These are phyloP conservation scores for Caenorhabditis sinica DNA, from an alignment of 2,888 invertebrate genomes.

Conservation along the genomic window DNA sequence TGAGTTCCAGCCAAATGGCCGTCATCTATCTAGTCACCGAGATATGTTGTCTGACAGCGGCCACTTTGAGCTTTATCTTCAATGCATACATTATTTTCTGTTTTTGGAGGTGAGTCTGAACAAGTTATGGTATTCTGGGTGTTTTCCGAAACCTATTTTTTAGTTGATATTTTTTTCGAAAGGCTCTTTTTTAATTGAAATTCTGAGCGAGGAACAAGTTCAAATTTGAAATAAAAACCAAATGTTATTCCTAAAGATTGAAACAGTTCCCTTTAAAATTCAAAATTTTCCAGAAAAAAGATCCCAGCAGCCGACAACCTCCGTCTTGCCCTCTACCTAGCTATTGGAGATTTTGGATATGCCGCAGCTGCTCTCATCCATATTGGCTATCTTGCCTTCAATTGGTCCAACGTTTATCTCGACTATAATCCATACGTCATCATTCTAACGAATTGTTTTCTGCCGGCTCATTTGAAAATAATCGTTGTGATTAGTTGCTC, in stretches of 20 bases:
- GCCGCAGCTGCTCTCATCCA: constrained; percentile 47
- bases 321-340: constrained; percentile 57
- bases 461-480: constrained; percentile 58
- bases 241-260: too few relatives aligned
- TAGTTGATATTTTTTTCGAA: too few relatives aligned
- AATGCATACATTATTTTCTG: constrained; percentile 51
- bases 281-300: constrained; percentile 56
- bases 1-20: constrained; percentile 54
- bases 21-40: constrained; percentile 59
- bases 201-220: too few relatives aligned
- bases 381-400: constrained; percentile 51
- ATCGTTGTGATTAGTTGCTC: constrained; percentile 55
- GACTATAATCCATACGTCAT: constrained; percentile 60
- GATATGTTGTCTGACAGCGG: constrained; percentile 37
- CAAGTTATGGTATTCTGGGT: too few relatives aligned
- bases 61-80: constrained; percentile 43
- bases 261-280: background rate
- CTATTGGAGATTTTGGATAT: constrained; percentile 58
- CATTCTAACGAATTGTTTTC: constrained; percentile 57
- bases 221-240: too few relatives aligned
- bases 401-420: constrained; percentile 54
- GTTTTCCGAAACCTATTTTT: too few relatives aligned
- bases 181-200: too few relatives aligned
- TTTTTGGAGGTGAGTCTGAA: constrained; percentile 42
- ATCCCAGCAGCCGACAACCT: constrained; percentile 51